Base-by-base conservation (phyloP, 2,888 invertebrate genomes). In the Spicauda simplicius region DNA sequence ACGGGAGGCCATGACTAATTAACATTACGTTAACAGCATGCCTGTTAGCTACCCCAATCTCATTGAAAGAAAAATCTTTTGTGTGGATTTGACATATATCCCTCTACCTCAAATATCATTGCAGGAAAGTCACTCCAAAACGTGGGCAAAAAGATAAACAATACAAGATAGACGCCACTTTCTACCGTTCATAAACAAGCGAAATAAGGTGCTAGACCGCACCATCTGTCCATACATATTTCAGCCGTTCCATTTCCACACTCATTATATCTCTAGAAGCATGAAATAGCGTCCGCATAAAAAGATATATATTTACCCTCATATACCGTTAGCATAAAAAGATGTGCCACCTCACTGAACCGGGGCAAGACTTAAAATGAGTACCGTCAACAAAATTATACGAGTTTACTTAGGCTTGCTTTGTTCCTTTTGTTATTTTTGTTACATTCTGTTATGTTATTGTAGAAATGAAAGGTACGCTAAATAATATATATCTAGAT, bases 291-390 rank as follows among this genome's bases (percentile, higher is more conserved):
- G 56, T 37, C 50, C 33, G 64, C 52, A 52, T 58, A 57, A 52
- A 64, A 64, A 53, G 37, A 57, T 57, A 64, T 64, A 56, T 37
- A 37, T 50, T 41, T 41, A 58, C 58, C 18, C 33, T 52, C 60
- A 19, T 37, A 33, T 64, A 64, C 64, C 20, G 64, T 64, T 41
- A 57, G 57, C 57, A 64, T 56, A 63, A 63, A 41, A 63, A 63
- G 33, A 41, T 64, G 52, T 20, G 61, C 59, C 61, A 61, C 61
- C 64, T 58, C 52, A 58, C 52, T 57, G 25, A 57, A 37, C 37
- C 33, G 52, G 25, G 52, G 52, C 52, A 64, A 58, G 58, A 57
- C 57, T 64, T 58, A 25, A 53, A 57, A 64, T 56, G 58, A 41
- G 58, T 58, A 58, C 41, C 37, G 64, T 64, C 58, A 58, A 41